Conservation (phyloP, 2,113 vertebrate species). For the Labeo catla region DNA sequence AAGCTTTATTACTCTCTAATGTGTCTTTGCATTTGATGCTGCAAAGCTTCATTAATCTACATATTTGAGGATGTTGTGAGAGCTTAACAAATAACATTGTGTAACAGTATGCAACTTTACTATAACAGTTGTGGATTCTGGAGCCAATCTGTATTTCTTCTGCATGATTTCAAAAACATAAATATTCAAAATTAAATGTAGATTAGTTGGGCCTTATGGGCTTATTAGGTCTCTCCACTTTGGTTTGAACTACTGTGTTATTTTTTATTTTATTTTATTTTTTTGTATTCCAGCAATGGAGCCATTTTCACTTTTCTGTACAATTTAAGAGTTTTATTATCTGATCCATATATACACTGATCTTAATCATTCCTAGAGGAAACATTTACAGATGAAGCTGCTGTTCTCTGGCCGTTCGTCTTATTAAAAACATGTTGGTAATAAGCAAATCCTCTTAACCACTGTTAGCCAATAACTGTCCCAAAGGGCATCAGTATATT, state of each 20-base stretch:
- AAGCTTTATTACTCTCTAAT: conserved; percentile 22
- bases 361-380: not conserved
- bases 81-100: not conserved
- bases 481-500: not conserved
- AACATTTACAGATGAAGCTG: not conserved
- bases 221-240: not conserved
- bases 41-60: conserved; percentile 13
- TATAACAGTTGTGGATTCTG: not conserved
- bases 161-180: not conserved
- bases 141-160: conserved; percentile 16
- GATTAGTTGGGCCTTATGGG: not conserved
- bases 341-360: not conserved
- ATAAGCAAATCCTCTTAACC: not conserved
- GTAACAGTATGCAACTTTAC: not conserved
- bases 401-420: not conserved
- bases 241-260: not conserved
- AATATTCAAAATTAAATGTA: not conserved
- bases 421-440: not conserved
- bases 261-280: not conserved
- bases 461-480: not conserved
- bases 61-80: conserved; percentile 10
- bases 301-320: not conserved
- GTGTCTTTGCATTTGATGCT: conserved; percentile 28
- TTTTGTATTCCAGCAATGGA: not conserved
- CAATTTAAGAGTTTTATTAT: not conserved